Conservation (phyloP, 2,113 vertebrate species). For the Jaculus jaculus region DNA sequence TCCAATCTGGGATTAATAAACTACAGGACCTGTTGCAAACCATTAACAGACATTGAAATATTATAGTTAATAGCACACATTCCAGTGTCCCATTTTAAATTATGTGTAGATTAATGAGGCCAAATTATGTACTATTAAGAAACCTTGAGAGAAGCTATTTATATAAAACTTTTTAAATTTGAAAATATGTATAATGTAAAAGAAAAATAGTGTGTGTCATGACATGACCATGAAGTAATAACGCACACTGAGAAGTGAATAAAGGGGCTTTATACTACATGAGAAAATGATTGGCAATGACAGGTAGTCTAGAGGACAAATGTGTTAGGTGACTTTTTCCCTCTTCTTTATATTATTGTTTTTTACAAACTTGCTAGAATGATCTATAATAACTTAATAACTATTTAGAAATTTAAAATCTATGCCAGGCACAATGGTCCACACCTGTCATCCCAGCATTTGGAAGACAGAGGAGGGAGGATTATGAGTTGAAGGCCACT, state of each 20-base stretch:
- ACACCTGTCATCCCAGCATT: not conserved
- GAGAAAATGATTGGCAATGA: not conserved
- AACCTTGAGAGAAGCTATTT: not conserved
- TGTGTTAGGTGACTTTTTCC: not conserved
- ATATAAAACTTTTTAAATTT: not conserved
- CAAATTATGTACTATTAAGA: not conserved
- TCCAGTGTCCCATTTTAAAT: not conserved
- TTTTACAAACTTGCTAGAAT: not conserved
- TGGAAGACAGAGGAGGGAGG: not conserved
- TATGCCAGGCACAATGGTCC: not conserved
- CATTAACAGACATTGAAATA: not conserved
- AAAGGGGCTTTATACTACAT: not conserved
- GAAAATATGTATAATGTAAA: not conserved
- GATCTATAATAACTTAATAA: not conserved
- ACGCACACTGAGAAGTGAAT: not conserved
- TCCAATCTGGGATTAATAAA: not conserved
- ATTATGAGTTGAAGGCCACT: not conserved
- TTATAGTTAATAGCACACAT: not conserved
- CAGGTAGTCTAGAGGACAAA: not conserved
- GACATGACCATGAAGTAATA: not conserved
- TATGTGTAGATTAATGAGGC: not conserved
- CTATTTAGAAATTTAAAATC: not conserved
- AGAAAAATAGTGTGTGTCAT: not conserved
- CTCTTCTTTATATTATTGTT: not conserved
- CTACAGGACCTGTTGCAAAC: not conserved